These are phyloP conservation scores for Carcina quercana DNA, from an alignment of 2,888 invertebrate species.

Conservation along the genomic window DNA sequence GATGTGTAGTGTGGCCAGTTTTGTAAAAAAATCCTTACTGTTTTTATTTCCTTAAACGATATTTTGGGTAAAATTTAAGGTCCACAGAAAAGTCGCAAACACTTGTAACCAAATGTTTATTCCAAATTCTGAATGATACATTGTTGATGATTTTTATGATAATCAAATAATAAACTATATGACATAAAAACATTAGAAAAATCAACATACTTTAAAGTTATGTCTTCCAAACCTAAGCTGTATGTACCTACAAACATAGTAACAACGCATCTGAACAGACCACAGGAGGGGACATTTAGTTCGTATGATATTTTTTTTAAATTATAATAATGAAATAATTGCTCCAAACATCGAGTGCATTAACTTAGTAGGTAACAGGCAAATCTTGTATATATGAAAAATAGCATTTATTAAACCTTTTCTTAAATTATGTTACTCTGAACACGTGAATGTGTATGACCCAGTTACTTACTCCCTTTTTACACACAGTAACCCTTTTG, in stretches of 20 bases:
- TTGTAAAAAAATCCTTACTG: neutral
- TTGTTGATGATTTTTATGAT: neutral
- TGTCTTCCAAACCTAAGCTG: neutral
- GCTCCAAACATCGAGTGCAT: neutral
- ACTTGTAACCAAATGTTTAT: neutral
- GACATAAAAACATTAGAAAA: neutral
- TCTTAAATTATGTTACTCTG: neutral
- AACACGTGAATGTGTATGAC: neutral
- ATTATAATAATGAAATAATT: neutral
- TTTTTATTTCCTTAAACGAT: neutral
- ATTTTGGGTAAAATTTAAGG: neutral
- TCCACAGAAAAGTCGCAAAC: neutral
- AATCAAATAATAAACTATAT: neutral
- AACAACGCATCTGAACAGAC: neutral
- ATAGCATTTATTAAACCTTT: neutral
- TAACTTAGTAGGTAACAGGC: neutral
- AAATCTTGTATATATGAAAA: neutral
- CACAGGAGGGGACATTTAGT: neutral
- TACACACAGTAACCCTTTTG: no score
- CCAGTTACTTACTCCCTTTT: no score
- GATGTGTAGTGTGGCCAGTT: neutral
- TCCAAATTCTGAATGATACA: neutral
- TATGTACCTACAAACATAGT: neutral
- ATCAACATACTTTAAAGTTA: neutral
- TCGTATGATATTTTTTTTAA: neutral